Percentiles rank a stretch among this genome's conserved stretches.
phyloP scores from a whole-genome alignment of 2,113 vertebrate genomes.

The Barnardius zonarius region DNA sequence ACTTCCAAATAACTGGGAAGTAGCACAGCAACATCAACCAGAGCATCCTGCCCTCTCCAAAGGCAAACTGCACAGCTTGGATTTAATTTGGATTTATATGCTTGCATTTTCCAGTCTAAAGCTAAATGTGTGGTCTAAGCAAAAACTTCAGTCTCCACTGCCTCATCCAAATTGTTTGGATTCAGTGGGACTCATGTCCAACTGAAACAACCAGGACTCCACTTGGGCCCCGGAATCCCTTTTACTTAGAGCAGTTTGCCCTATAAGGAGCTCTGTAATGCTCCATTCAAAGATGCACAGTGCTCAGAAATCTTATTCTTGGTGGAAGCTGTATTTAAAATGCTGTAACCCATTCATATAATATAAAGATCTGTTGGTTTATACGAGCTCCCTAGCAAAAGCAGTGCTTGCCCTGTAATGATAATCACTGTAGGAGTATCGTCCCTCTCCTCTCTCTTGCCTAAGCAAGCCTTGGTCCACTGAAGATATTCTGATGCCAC shows the following conservation, averaged over 20 bases:
- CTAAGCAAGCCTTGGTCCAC: background rate
- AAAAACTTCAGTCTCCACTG: background rate
- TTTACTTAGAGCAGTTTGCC: background rate
- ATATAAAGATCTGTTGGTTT: background rate
- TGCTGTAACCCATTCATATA: background rate
- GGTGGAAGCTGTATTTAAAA: background rate
- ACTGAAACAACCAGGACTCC: background rate
- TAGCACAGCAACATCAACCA: background rate
- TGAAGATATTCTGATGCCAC: slow-evolving; percentile 71
- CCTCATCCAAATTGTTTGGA: background rate
- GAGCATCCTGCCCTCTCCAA: background rate
- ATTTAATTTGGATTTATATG: background rate
- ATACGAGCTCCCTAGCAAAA: background rate
- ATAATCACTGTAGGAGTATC: background rate
- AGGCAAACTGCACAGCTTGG: background rate
- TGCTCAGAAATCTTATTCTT: background rate
- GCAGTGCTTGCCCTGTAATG: background rate
- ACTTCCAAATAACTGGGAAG: background rate
- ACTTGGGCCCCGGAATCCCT: background rate
- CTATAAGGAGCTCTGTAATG: background rate
- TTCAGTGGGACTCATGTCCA: background rate
- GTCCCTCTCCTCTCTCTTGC: background rate
- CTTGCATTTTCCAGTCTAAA: background rate
- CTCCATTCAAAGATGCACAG: background rate
- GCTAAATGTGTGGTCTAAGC: background rate